Percentiles rank a stretch among this genome's conserved stretches.
Evolutionary conservation across 2,888 invertebrate species (phyloP).

Genomic region (Folsomia manolachei): DNA sequence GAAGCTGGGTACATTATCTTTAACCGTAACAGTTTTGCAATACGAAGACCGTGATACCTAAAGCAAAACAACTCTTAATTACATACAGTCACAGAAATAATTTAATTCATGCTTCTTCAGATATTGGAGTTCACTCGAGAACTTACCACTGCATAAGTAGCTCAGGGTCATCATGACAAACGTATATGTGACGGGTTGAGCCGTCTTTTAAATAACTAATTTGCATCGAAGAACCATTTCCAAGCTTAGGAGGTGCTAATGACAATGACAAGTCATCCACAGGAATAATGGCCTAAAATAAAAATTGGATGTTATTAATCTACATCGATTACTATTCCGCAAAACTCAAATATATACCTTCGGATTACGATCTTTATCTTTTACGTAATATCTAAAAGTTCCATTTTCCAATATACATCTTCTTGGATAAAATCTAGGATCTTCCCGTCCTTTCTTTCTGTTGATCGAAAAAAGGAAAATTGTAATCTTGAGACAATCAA

Average conservation of each 20-base stretch:
- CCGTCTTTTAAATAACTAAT: slow-evolving; percentile 81
- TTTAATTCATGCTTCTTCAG: too few species aligned
- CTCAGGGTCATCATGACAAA: slow-evolving; percentile 63
- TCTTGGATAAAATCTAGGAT: slow-evolving; percentile 75
- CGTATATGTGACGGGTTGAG: slow-evolving; percentile 79
- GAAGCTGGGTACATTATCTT: slow-evolving; percentile 6
- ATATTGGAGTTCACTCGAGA: background rate
- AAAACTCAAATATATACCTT: too few species aligned
- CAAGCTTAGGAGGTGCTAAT: slow-evolving; percentile 78
- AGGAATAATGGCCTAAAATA: slow-evolving; percentile 70
- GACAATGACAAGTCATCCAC: slow-evolving; percentile 80
- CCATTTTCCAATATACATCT: slow-evolving; percentile 80
- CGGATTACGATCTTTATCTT: slow-evolving; percentile 65
- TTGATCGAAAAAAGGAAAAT: too few species aligned
- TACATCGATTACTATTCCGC: too few species aligned
- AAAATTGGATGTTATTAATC: too few species aligned
- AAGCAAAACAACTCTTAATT: background rate
- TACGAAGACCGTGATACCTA: slow-evolving; percentile 63
- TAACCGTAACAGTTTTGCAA: slow-evolving; percentile 73
- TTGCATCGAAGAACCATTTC: slow-evolving; percentile 76
- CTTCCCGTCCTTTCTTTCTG: slow-evolving; percentile 86
- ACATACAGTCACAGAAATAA: too few species aligned
- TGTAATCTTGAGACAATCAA: slow-evolving; percentile 66
- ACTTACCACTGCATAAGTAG: slow-evolving; percentile 73
- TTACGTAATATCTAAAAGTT: slow-evolving; percentile 65